A percentile compares a stretch with the other conserved stretches of the same genome.
Conservation (phyloP, 2,797 vertebrate genomes). For the Heteromormyrus szaboi region DNA sequence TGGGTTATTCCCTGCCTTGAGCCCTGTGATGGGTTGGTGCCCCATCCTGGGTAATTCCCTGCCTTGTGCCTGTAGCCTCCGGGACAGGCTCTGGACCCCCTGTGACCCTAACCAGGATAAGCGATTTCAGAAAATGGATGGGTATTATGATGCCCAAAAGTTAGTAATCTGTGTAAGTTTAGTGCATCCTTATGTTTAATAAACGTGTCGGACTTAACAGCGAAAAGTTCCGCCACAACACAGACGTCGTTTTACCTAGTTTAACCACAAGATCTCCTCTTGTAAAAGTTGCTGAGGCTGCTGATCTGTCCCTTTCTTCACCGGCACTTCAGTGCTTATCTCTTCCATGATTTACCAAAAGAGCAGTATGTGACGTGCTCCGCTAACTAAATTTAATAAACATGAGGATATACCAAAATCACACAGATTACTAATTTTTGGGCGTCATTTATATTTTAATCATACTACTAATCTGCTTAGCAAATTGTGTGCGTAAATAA, state of each 20-base stretch:
- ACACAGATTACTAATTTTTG: not conserved
- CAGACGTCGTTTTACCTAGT: not conserved
- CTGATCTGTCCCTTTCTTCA: not conserved
- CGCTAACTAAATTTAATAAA: not conserved
- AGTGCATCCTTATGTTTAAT: not conserved
- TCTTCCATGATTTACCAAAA: not conserved
- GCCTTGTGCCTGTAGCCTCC: not conserved
- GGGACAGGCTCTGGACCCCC: no score
- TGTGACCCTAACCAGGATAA: no score
- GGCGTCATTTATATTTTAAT: not conserved
- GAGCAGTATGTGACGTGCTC: not conserved
- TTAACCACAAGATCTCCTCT: not conserved
- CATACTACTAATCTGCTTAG: not conserved
- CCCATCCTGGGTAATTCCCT: not conserved
- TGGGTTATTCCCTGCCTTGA: no score
- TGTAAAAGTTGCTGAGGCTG: not conserved
- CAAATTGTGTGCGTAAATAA: not conserved
- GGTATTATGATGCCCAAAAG: not conserved
- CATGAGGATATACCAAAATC: not conserved
- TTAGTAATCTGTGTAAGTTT: not conserved
- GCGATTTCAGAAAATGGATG: no score
- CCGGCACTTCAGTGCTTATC: not conserved
- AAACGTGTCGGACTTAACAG: not conserved
- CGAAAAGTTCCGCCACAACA: not conserved
- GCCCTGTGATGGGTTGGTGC: not conserved